phyloP scores from a whole-genome alignment of 2,113 vertebrate genomes.

The Cheirogaleus medius region DNA sequence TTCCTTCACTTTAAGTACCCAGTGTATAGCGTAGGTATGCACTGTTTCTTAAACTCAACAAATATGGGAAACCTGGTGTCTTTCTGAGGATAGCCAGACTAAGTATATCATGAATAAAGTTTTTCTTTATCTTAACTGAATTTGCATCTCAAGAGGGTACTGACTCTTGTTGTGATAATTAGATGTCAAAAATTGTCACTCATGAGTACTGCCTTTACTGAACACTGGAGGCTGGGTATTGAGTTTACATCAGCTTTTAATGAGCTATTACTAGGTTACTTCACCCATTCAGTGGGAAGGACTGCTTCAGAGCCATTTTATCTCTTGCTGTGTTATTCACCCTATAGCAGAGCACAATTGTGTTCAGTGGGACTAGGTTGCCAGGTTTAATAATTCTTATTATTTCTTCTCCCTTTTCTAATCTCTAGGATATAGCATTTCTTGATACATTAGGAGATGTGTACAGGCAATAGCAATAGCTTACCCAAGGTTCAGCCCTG shows the following conservation, averaged over 20 bases:
- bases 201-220: background rate
- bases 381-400: background rate
- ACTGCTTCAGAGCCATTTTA: background rate
- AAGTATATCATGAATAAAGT: background rate
- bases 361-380: background rate
- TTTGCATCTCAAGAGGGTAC: background rate
- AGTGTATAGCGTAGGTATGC: background rate
- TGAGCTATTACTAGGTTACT: background rate
- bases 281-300: background rate
- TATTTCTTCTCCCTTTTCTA: background rate
- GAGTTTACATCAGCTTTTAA: background rate
- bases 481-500: background rate
- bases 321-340: background rate
- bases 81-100: background rate
- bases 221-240: background rate
- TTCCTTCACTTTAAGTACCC: background rate
- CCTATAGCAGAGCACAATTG: background rate
- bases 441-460: background rate
- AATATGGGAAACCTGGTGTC: background rate
- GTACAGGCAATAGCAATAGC: background rate
- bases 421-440: background rate
- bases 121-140: constrained; percentile 38
- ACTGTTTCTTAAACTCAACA: background rate
- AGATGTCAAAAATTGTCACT: background rate
- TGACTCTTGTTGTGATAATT: background rate